Conservation (phyloP, 2,888 invertebrate genomes). For the Strigamia maritima region DNA sequence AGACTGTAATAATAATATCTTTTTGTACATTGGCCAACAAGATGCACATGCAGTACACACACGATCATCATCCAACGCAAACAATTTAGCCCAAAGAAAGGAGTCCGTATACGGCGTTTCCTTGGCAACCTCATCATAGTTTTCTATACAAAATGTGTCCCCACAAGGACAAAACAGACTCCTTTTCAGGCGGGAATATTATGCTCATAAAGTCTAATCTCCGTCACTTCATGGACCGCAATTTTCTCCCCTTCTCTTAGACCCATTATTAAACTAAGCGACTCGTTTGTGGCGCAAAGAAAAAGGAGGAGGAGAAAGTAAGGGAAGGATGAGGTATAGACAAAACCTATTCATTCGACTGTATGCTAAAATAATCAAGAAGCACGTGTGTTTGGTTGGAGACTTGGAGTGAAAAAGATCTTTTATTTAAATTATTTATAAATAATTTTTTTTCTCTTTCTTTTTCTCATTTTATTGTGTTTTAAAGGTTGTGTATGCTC, state of each 20-base stretch:
- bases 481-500: not conserved
- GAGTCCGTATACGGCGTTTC: not conserved
- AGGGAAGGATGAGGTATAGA: not conserved
- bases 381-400: not conserved
- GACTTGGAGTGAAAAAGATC: not conserved
- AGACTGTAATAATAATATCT: not conserved
- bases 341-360: constrained; percentile 13
- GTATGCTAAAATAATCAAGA: not conserved
- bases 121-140: constrained; percentile 13
- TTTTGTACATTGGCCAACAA: constrained; percentile 4
- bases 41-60: not conserved
- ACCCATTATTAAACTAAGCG: constrained; percentile 24
- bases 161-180: constrained; percentile 27
- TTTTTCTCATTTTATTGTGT: not conserved
- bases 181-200: constrained; percentile 24
- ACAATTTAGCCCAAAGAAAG: not conserved
- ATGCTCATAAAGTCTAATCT: constrained; percentile 25
- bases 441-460: not conserved
- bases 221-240: constrained; percentile 26
- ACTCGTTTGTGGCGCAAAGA: constrained; percentile 6
- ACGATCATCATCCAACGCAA: constrained; percentile 5
- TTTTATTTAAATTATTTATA: not conserved
- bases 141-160: constrained; percentile 24
- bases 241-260: constrained; percentile 21
- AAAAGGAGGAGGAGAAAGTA: not conserved